A percentile compares a stretch with the other conserved stretches of the same genome.
Evolutionary conservation across 2,888 invertebrate species (phyloP).

Genomic region (Pristionchus mayeri): DNA sequence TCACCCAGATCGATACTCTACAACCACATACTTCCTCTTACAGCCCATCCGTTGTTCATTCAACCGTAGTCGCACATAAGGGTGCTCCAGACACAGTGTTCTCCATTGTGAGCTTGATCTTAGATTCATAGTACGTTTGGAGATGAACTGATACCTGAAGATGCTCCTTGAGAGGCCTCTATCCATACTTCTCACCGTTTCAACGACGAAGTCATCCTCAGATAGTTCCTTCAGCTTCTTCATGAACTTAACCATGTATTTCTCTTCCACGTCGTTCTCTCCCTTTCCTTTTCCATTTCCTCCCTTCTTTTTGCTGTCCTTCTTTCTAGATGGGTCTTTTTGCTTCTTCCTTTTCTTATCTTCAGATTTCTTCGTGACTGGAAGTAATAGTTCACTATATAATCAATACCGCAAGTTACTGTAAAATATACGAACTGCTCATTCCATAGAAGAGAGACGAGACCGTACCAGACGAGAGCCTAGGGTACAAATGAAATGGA

Average conservation of each 20-base stretch:
- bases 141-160: not conserved
- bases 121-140: conserved; percentile 19
- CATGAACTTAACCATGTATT: conserved; percentile 17
- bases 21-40: not conserved
- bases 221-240: conserved; percentile 11
- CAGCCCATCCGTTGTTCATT: too few species aligned
- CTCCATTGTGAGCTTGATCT: conserved; percentile 23
- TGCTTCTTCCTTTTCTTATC: conserved; percentile 26
- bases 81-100: conserved; percentile 30
- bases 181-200: not conserved
- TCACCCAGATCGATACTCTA: conserved; percentile 38
- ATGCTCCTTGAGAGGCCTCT: too few species aligned
- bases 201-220: conserved; percentile 20
- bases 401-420: not conserved
- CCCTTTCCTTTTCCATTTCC: not conserved
- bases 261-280: conserved; percentile 23
- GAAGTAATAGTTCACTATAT: not conserved
- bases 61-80: conserved; percentile 1
- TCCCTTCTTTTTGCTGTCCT: not conserved
- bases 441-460: not conserved
- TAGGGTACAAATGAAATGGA: not conserved
- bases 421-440: not conserved
- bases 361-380: not conserved
- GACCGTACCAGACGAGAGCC: not conserved
- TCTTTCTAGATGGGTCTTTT: not conserved